Evolutionary conservation across 2,888 invertebrate species (phyloP).

Genomic region (Drosophila paracracens): DNA sequence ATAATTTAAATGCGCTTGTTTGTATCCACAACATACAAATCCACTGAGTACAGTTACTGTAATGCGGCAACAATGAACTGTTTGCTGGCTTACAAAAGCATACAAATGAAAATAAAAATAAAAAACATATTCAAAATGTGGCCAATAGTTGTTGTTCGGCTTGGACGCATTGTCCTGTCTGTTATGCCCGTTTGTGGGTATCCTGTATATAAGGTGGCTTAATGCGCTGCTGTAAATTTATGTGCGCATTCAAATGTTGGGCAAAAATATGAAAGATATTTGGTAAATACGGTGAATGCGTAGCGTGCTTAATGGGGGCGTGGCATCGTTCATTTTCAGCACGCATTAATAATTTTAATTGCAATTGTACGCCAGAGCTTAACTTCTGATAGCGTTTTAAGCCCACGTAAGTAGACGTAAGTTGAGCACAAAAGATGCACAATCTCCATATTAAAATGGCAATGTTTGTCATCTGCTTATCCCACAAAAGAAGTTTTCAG

Average conservation of each 20-base stretch:
- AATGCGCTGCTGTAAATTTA: constrained; percentile 44
- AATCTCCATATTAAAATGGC: not conserved
- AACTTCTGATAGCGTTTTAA: constrained; percentile 59
- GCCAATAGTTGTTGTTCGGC: constrained; percentile 48
- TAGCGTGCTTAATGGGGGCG: constrained; percentile 27
- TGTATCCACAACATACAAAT: constrained; percentile 25
- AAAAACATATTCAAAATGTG: constrained; percentile 24
- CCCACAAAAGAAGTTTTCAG: not conserved
- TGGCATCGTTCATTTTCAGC: constrained; percentile 22
- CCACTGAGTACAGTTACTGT: constrained; percentile 45
- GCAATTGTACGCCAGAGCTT: constrained; percentile 56
- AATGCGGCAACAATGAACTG: constrained; percentile 70
- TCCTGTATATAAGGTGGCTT: constrained; percentile 23
- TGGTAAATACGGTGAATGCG: constrained; percentile 21
- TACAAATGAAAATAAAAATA: constrained; percentile 14
- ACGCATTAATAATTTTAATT: constrained; percentile 64
- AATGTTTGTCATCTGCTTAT: not conserved
- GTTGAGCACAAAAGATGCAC: constrained; percentile 4
- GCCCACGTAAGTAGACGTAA: constrained; percentile 21
- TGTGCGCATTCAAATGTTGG: constrained; percentile 44
- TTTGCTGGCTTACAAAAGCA: constrained; percentile 55
- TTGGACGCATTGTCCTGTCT: constrained; percentile 28
- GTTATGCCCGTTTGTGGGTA: constrained; percentile 28
- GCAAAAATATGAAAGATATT: constrained; percentile 41
- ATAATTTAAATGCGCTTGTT: constrained; percentile 65